phyloP scores from a whole-genome alignment of 2,888 invertebrate genomes.

The Gryllus longicercus region DNA sequence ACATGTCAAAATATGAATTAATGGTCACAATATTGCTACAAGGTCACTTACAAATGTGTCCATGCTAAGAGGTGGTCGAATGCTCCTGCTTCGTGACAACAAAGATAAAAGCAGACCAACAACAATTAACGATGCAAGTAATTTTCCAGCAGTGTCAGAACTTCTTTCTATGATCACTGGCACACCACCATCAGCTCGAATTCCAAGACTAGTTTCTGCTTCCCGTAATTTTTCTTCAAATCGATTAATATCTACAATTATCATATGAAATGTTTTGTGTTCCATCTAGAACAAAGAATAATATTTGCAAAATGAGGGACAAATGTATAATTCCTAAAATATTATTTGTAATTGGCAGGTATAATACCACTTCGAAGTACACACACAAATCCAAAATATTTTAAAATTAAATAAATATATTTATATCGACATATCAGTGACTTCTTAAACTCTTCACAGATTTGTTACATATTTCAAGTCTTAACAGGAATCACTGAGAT shows the following conservation, averaged over 20 bases:
- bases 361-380: too few species aligned
- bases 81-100: slow-evolving; percentile 63
- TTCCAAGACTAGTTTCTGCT: slow-evolving; percentile 76
- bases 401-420: too few species aligned
- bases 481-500: too few species aligned
- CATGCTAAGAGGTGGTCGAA: slow-evolving; percentile 64
- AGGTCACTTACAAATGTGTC: slow-evolving; percentile 71
- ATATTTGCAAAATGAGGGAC: background rate
- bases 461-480: too few species aligned
- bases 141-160: slow-evolving; percentile 66
- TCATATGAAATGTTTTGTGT: slow-evolving; percentile 74
- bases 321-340: too few species aligned
- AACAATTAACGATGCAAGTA: slow-evolving; percentile 66
- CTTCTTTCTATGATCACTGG: slow-evolving; percentile 80
- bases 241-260: slow-evolving; percentile 74
- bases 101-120: slow-evolving; percentile 65
- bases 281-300: slow-evolving; percentile 50
- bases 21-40: background rate
- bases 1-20: background rate
- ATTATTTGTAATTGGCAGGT: too few species aligned
- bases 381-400: too few species aligned
- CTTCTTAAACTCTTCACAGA: too few species aligned
- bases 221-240: slow-evolving; percentile 88
- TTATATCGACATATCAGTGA: too few species aligned
- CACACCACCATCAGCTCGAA: slow-evolving; percentile 70